A percentile compares a stretch with the other conserved stretches of the same genome.
These are phyloP conservation scores for Campoletis sonorensis DNA, from an alignment of 1,140 invertebrate genomes.

Conservation along the genomic window DNA sequence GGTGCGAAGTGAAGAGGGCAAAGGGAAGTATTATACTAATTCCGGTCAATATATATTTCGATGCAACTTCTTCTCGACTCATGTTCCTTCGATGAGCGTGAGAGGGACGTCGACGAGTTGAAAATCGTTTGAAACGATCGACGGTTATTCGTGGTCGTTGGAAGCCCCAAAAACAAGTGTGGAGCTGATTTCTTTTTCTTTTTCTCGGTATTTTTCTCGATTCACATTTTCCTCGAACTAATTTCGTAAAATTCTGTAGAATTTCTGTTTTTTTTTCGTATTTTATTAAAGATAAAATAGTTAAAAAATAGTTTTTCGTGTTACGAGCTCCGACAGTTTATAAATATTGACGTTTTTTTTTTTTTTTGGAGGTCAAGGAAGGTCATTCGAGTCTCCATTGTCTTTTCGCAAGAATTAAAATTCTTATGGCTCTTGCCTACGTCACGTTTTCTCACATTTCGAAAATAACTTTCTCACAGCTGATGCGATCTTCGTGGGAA, in stretches of 20 bases:
- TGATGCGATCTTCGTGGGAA: constrained; percentile 54
- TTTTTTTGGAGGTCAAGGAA: neutral
- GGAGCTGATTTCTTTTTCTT: no score
- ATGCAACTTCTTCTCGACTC: constrained; percentile 45
- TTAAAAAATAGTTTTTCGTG: no score
- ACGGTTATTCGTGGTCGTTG: no score
- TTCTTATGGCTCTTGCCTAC: constrained; percentile 45
- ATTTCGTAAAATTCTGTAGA: no score
- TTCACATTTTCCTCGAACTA: no score
- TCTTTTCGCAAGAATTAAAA: neutral
- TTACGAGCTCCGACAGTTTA: neutral
- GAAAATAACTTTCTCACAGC: constrained; percentile 45
- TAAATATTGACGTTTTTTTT: neutral
- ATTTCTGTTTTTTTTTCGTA: no score
- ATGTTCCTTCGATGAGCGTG: constrained; percentile 55
- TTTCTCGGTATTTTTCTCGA: no score
- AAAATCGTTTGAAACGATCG: neutral
- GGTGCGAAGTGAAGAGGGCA: neutral
- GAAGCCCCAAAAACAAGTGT: no score
- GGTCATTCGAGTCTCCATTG: neutral
- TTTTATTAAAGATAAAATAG: no score
- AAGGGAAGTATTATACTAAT: neutral
- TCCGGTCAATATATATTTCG: constrained; percentile 32
- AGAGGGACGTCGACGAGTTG: constrained; percentile 53
- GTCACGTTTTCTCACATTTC: constrained; percentile 54